Evolutionary conservation across 2,888 invertebrate genomes (phyloP).

Genomic region (Caenorhabditis drosophilae): DNA sequence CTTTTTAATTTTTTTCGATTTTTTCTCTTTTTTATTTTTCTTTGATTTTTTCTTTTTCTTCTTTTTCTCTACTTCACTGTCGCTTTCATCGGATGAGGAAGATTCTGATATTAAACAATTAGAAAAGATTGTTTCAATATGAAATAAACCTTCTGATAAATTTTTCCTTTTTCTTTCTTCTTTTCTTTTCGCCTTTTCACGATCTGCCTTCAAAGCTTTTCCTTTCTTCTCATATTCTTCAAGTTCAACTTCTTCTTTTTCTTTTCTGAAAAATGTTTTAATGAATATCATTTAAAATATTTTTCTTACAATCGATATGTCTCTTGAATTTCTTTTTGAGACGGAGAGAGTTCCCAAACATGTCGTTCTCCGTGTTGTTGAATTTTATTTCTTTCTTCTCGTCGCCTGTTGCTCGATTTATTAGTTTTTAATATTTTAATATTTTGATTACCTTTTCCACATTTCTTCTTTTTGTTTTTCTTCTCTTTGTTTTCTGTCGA

Average conservation of each 20-base stretch:
- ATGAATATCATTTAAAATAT: neutral
- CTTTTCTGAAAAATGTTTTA: slow-evolving; percentile 13
- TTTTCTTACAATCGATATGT: slow-evolving; percentile 40
- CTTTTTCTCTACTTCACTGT: slow-evolving; percentile 10
- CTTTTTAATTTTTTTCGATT: slow-evolving; percentile 42
- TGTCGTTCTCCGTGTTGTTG: slow-evolving; percentile 27
- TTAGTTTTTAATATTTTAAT: too few relatives aligned
- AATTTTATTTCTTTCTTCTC: slow-evolving; percentile 38
- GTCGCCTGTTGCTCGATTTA: slow-evolving; percentile 46
- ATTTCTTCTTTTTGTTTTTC: slow-evolving; percentile 21
- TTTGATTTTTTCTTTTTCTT: slow-evolving; percentile 41
- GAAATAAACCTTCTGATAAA: slow-evolving; percentile 4
- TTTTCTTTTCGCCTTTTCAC: slow-evolving; percentile 43
- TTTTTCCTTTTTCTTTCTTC: slow-evolving; percentile 26
- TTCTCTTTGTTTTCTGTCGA: neutral
- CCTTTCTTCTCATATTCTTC: slow-evolving; percentile 43
- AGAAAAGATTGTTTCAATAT: neutral
- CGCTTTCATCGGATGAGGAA: neutral
- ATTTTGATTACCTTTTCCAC: slow-evolving; percentile 6
- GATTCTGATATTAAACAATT: neutral
- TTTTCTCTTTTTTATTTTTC: slow-evolving; percentile 43
- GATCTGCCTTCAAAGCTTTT: slow-evolving; percentile 40
- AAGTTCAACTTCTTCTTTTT: slow-evolving; percentile 52
- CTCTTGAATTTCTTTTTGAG: slow-evolving; percentile 45
- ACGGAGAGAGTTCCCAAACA: slow-evolving; percentile 54